These are phyloP conservation scores for Antheraea assamensis DNA, from an alignment of 2,888 invertebrate genomes.

Conservation along the genomic window DNA sequence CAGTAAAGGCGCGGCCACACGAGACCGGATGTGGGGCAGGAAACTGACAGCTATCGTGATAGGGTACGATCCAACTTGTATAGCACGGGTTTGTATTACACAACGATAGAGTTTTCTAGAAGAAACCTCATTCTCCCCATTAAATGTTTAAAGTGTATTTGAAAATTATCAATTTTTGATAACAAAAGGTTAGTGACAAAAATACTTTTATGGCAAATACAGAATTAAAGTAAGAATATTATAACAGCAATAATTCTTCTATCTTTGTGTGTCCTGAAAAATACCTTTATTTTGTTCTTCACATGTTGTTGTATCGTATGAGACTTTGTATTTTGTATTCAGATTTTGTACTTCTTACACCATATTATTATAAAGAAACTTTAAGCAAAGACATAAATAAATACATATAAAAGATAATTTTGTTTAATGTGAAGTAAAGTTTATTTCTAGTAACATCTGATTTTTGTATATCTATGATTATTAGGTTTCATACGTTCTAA, in stretches of 20 bases:
- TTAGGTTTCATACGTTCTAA: conserved; percentile 53
- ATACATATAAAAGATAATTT: not conserved
- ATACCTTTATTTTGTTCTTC: not conserved
- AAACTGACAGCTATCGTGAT: conserved; percentile 46
- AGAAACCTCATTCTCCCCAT: not conserved
- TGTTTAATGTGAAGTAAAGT: not conserved
- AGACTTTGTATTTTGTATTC: not conserved
- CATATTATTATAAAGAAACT: not conserved
- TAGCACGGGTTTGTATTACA: conserved; percentile 24
- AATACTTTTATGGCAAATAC: too few species aligned
- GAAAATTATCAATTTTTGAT: not conserved
- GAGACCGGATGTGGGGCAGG: conserved; percentile 44
- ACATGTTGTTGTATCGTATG: not conserved
- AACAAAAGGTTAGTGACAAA: too few species aligned
- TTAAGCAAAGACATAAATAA: not conserved
- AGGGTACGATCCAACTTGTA: conserved; percentile 32
- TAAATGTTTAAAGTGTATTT: not conserved
- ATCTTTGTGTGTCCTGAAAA: not conserved
- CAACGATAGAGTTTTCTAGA: conserved; percentile 10
- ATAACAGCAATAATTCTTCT: not conserved
- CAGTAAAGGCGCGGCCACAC: conserved; percentile 35
- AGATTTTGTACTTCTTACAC: not conserved
- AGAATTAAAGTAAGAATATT: not conserved
- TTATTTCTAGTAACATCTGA: conserved; percentile 21
- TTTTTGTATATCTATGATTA: conserved; percentile 46